A percentile compares a stretch with the other conserved stretches of the same genome.
Conservation (phyloP, 2,797 vertebrate genomes). For the Rhabdophis nuchalis region DNA sequence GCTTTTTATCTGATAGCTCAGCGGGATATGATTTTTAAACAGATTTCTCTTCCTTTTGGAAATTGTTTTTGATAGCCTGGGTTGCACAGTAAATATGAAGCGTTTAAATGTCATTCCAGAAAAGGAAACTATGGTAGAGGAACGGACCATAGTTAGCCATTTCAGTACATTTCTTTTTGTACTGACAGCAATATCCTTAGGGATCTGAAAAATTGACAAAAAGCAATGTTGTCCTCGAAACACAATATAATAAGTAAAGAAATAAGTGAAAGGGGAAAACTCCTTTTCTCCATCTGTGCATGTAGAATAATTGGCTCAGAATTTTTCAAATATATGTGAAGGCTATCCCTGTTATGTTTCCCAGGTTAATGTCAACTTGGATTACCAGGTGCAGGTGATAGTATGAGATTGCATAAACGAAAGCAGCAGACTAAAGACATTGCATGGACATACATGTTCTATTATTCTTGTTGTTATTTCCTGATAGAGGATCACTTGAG, state of each 20-base stretch:
- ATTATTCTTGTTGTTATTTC: background rate
- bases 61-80: background rate
- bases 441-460: background rate
- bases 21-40: background rate
- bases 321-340: background rate
- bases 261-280: background rate
- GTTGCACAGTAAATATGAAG: background rate
- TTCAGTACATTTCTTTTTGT: background rate
- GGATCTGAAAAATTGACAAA: background rate
- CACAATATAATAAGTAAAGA: constrained; percentile 19
- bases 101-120: background rate
- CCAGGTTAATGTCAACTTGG: background rate
- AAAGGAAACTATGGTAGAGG: background rate
- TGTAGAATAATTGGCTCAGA: constrained; percentile 20
- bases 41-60: background rate
- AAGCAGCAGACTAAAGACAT: background rate
- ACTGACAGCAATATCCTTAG: background rate
- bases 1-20: background rate
- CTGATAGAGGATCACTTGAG: background rate
- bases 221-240: background rate
- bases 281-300: background rate
- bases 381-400: background rate
- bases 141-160: background rate
- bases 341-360: background rate
- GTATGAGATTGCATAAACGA: background rate